Percentiles rank a stretch among this genome's conserved stretches.
These are phyloP conservation scores for Percopsis transmontana DNA, from an alignment of 2,113 vertebrate species.

Conservation along the genomic window DNA sequence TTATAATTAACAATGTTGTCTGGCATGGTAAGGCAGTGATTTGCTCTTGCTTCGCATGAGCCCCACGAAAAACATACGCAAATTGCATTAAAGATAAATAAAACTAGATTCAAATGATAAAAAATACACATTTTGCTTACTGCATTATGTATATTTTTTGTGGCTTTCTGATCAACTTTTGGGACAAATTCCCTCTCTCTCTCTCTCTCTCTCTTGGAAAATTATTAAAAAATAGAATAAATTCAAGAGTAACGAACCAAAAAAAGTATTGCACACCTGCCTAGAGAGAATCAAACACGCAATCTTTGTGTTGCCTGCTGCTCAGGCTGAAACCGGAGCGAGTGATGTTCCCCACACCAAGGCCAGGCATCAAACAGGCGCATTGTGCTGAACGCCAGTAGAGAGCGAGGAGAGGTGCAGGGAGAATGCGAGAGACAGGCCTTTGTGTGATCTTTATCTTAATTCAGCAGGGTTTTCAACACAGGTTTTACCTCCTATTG, in stretches of 20 bases:
- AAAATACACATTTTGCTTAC: background rate
- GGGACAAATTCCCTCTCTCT: too few species aligned
- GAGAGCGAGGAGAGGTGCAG: slow-evolving; percentile 41
- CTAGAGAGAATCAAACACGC: slow-evolving; percentile 35
- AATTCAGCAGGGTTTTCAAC: slow-evolving; percentile 74
- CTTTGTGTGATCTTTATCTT: slow-evolving; percentile 80
- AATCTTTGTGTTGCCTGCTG: slow-evolving; percentile 36
- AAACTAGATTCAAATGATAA: too few species aligned
- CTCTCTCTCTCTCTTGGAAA: slow-evolving; percentile 21
- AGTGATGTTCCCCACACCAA: slow-evolving; percentile 47
- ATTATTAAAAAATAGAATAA: slow-evolving; percentile 21
- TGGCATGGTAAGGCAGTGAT: too few species aligned
- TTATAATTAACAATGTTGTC: too few species aligned
- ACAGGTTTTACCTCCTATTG: slow-evolving; percentile 74
- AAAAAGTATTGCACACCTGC: slow-evolving; percentile 51
- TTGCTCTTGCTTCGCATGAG: too few species aligned
- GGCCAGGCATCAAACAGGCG: slow-evolving; percentile 46
- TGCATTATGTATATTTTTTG: slow-evolving; percentile 3
- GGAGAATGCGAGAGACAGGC: slow-evolving; percentile 50
- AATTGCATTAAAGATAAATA: background rate
- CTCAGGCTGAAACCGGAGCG: slow-evolving; percentile 49
- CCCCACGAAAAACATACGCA: too few species aligned
- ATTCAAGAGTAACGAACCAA: slow-evolving; percentile 20
- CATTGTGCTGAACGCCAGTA: slow-evolving; percentile 54
- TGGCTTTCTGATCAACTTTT: too few species aligned